A percentile compares a stretch with the other conserved stretches of the same genome.
Evolutionary conservation across 2,797 vertebrate genomes (phyloP).

Genomic region (Poecile montanus): DNA sequence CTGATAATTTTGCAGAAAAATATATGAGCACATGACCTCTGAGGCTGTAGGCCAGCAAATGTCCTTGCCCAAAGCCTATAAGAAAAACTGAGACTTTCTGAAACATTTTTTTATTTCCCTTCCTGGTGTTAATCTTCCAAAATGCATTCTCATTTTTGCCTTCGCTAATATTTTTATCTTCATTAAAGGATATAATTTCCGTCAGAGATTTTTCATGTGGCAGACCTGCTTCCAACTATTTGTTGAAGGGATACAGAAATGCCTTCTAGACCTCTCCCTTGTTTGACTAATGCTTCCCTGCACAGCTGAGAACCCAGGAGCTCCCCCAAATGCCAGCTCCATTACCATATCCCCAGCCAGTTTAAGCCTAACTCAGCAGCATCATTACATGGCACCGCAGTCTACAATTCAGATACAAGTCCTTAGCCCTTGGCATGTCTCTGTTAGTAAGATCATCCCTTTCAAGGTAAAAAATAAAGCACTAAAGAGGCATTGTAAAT

Average conservation of each 20-base stretch:
- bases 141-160: neutral
- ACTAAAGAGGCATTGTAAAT: neutral
- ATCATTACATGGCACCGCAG: neutral
- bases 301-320: neutral
- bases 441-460: neutral
- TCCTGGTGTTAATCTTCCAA: neutral
- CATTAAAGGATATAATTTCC: neutral
- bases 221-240: conserved; percentile 17
- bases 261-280: neutral
- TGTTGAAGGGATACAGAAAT: neutral
- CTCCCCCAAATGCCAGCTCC: neutral
- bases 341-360: neutral
- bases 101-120: neutral
- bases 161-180: neutral
- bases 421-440: neutral
- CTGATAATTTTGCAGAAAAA: conserved; percentile 51
- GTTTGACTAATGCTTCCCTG: neutral
- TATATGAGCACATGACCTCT: neutral
- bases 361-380: neutral
- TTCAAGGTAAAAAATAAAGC: neutral
- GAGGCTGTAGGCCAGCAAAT: neutral
- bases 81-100: conserved; percentile 2
- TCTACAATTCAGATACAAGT: neutral
- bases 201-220: neutral
- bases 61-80: neutral